Conservation (phyloP, 2,113 vertebrate species). For the Malurus melanocephalus region DNA sequence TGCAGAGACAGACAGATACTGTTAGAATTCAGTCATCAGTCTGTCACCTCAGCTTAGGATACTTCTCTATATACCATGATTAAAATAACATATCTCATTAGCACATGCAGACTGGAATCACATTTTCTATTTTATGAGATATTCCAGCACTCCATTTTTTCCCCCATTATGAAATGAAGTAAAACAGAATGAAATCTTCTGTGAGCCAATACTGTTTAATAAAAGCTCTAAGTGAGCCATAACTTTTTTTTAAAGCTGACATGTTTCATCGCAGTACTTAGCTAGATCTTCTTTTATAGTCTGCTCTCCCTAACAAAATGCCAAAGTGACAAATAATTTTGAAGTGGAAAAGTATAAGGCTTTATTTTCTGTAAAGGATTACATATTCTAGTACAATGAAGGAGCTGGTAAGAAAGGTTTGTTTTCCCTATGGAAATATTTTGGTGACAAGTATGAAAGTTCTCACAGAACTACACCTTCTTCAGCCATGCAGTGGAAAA, state of each 20-base stretch:
- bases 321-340: background rate
- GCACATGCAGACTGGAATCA: background rate
- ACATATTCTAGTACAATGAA: background rate
- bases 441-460: background rate
- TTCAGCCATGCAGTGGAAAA: background rate
- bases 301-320: slow-evolving; percentile 3
- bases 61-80: background rate
- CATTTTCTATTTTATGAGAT: background rate
- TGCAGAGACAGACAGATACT: background rate
- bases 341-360: background rate
- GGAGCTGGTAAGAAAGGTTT: background rate
- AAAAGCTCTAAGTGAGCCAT: background rate
- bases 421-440: background rate
- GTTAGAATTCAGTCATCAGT: background rate
- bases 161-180: background rate
- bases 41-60: slow-evolving; percentile 2
- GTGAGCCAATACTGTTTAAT: background rate
- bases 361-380: background rate
- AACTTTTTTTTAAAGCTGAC: background rate
- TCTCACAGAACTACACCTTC: background rate
- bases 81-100: slow-evolving; percentile 26
- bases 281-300: background rate
- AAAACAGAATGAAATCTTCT: background rate
- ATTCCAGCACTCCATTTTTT: background rate
- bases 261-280: background rate